Evolutionary conservation across 1,140 invertebrate species (phyloP).

Genomic region (Pseudomyrmex gracilis): DNA sequence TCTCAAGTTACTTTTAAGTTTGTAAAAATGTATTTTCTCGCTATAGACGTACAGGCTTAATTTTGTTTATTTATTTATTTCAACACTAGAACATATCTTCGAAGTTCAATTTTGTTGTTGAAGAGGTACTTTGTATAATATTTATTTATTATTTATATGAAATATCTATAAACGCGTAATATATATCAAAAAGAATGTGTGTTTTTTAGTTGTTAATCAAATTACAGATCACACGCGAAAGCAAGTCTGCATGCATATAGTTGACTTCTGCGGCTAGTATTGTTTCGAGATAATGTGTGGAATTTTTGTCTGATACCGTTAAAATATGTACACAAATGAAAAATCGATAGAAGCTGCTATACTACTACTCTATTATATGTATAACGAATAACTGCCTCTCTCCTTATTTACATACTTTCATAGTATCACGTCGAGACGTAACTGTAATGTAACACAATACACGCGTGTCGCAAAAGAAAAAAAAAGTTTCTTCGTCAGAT

Average conservation of each 20-base stretch:
- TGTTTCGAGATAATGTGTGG: not conserved
- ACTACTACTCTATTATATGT: not conserved
- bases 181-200: not conserved
- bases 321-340: conserved; percentile 2
- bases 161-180: conserved; percentile 6
- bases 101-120: conserved; percentile 13
- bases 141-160: conserved; percentile 20
- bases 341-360: conserved; percentile 7
- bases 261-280: not conserved
- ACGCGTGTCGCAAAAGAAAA: conserved; percentile 9
- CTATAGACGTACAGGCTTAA: not conserved
- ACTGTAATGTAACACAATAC: conserved; percentile 27
- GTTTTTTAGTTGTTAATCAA: not conserved
- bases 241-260: not conserved
- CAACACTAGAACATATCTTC: conserved; percentile 33
- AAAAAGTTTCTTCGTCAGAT: conserved; percentile 35
- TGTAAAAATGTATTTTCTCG: not conserved
- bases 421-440: conserved; percentile 53
- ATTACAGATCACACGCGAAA: not conserved
- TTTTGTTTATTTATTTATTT: conserved; percentile 27
- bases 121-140: conserved; percentile 3
- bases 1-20: not conserved
- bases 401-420: conserved; percentile 44
- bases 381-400: conserved; percentile 52
- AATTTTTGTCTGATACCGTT: not conserved